Conservation (phyloP, 1,140 invertebrate genomes). For the Leptinotarsa undecemlineata region DNA sequence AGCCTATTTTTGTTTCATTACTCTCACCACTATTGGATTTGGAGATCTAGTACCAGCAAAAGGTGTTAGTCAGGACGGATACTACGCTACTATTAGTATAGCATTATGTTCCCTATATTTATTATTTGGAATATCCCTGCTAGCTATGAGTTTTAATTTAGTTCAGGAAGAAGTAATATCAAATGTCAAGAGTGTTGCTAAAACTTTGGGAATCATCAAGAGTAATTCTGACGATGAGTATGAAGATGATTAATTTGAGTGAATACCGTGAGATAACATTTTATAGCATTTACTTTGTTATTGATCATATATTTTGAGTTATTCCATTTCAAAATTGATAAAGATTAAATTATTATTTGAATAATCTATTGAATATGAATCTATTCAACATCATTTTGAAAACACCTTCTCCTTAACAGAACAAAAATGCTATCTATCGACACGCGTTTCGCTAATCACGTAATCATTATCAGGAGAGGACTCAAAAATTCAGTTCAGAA, state of each 20-base stretch:
- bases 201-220: constrained; percentile 83
- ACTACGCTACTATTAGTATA: constrained; percentile 76
- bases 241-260: constrained; percentile 30
- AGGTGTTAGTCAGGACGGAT: constrained; percentile 62
- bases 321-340: no score
- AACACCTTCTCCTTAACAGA: no score
- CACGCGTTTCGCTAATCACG: no score
- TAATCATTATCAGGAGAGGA: no score
- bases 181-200: constrained; percentile 81
- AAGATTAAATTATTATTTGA: no score
- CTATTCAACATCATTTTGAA: no score
- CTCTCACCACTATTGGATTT: constrained; percentile 92
- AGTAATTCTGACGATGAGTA: constrained; percentile 64
- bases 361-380: no score
- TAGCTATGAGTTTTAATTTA: constrained; percentile 98
- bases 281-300: no score
- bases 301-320: no score
- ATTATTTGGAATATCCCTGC: constrained; percentile 92
- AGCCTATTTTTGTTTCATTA: constrained; percentile 95
- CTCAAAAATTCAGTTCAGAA: no score
- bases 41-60: constrained; percentile 92
- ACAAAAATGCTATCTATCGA: no score
- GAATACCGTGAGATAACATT: no score
- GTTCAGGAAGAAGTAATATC: constrained; percentile 91
- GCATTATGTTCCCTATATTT: constrained; percentile 91